phyloP scores from a whole-genome alignment of 1,140 invertebrate species.

The Drosophila virilis region DNA sequence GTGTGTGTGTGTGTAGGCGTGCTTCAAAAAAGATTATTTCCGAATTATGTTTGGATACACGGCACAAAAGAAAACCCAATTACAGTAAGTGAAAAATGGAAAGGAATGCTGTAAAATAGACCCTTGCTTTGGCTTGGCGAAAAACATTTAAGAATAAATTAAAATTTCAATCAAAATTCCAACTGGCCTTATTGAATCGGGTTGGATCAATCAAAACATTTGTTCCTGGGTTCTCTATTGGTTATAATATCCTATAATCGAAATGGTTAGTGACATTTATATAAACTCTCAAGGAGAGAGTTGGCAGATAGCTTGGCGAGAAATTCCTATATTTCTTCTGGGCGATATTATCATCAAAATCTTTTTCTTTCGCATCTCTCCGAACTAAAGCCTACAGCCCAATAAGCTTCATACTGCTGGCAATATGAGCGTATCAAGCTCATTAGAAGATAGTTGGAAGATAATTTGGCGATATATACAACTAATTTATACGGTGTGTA shows the following conservation, averaged over 20 bases:
- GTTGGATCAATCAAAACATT: background rate
- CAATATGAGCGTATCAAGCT: too few species aligned
- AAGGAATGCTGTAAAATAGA: background rate
- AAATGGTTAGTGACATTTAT: background rate
- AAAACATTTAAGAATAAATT: background rate
- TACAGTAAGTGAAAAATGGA: constrained; percentile 12
- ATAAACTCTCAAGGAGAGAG: too few species aligned
- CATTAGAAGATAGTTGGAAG: too few species aligned
- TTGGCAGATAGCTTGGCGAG: too few species aligned
- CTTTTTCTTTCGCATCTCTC: too few species aligned
- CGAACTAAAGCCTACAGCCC: too few species aligned
- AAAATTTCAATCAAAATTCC: constrained; percentile 10
- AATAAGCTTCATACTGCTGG: too few species aligned
- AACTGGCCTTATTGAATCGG: constrained; percentile 1
- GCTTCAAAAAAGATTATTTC: constrained; percentile 12
- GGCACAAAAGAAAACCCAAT: constrained; percentile 11
- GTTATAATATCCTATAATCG: background rate
- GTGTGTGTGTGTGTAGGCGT: background rate
- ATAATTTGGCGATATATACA: too few species aligned
- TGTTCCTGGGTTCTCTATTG: background rate
- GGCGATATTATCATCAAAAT: too few species aligned
- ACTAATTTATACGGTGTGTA: too few species aligned
- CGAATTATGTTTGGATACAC: constrained; percentile 12
- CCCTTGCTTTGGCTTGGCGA: background rate
- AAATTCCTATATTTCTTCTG: too few species aligned